Evolutionary conservation across 2,797 vertebrate genomes (phyloP).

Genomic region (Nannoperca obscura): DNA sequence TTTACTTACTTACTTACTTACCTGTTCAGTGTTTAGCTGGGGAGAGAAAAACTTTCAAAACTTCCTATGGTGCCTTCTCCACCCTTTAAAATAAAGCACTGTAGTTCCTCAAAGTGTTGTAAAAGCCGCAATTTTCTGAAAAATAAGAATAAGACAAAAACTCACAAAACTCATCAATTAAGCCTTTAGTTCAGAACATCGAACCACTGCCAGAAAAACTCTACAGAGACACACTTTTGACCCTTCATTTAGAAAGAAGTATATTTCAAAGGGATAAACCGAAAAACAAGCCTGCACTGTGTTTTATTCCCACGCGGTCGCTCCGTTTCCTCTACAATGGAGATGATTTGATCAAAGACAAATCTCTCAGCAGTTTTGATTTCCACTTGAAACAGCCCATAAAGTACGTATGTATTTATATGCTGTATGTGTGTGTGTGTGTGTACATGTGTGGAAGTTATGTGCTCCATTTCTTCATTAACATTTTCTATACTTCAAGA

Average conservation of each 20-base stretch:
- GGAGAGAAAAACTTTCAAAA: background rate
- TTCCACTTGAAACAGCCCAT: conserved; percentile 33
- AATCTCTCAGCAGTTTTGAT: conserved; percentile 30
- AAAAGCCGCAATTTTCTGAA: background rate
- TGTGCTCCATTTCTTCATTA: conserved; percentile 53
- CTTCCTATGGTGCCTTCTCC: background rate
- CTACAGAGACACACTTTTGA: background rate
- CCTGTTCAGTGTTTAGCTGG: background rate
- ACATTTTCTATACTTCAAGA: conserved; percentile 58
- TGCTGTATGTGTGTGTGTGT: background rate
- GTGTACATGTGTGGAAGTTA: conserved; percentile 17
- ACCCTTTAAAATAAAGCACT: background rate
- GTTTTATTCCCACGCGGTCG: conserved; percentile 9
- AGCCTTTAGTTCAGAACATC: conserved; percentile 5
- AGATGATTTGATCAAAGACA: conserved; percentile 35
- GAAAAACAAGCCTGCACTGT: conserved; percentile 13
- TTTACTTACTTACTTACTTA: too few relatives aligned
- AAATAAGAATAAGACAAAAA: background rate
- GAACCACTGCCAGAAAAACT: background rate
- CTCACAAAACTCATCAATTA: background rate
- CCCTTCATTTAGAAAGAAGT: background rate
- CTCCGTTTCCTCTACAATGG: conserved; percentile 8
- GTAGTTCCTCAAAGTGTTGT: background rate
- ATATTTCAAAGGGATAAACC: conserved; percentile 33
- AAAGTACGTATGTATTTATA: background rate